phyloP scores from a whole-genome alignment of 2,113 vertebrate species.

The Salvelinus alpinus region DNA sequence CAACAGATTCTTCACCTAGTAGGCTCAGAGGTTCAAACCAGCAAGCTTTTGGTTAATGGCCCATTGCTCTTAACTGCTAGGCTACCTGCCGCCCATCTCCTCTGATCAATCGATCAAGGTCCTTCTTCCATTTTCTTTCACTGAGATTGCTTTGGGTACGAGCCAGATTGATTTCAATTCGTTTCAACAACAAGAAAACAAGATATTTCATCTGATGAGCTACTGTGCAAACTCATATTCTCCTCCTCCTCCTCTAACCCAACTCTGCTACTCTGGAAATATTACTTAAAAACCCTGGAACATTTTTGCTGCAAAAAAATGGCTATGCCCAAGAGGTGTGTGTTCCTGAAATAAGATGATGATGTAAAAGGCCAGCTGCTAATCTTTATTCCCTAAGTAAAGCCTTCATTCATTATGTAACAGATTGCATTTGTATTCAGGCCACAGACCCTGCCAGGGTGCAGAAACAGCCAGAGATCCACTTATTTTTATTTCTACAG shows the following conservation, averaged over 20 bases:
- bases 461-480: constrained; percentile 62
- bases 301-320: constrained; percentile 43
- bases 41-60: too few relatives aligned
- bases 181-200: constrained; percentile 6
- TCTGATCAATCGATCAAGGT: constrained; percentile 29
- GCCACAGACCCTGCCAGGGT: constrained; percentile 63
- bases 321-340: constrained; percentile 58
- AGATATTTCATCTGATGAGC: constrained; percentile 25
- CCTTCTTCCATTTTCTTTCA: constrained; percentile 20
- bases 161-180: constrained; percentile 5
- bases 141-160: constrained; percentile 1
- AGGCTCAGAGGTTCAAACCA: too few relatives aligned
- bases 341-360: constrained; percentile 73
- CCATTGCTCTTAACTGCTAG: too few relatives aligned
- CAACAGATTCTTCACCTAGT: too few relatives aligned
- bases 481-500: constrained; percentile 49
- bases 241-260: background rate
- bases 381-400: constrained; percentile 76
- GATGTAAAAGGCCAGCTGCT: constrained; percentile 73
- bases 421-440: constrained; percentile 76
- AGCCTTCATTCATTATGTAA: constrained; percentile 81
- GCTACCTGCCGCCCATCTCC: background rate
- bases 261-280: constrained; percentile 23
- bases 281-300: constrained; percentile 23
- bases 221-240: constrained; percentile 13